Conservation (phyloP, 2,888 invertebrate species). For the Papilio gigon region DNA sequence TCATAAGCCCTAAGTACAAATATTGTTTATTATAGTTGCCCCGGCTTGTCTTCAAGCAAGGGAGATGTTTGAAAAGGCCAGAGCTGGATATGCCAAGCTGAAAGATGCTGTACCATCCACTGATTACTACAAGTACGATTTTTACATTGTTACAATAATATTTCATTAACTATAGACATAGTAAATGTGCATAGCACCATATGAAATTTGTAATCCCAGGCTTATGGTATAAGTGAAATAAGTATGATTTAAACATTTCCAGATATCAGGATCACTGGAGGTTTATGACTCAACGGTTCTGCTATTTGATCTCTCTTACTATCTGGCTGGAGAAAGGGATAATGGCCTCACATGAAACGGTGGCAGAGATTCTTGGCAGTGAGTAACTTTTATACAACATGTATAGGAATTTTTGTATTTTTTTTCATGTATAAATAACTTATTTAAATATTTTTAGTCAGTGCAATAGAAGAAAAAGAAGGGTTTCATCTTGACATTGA, state of each 20-base stretch:
- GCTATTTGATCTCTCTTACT: constrained; percentile 89
- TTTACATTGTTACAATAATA: not conserved
- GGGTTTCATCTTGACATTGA: constrained; percentile 95
- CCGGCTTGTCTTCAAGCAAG: constrained; percentile 85
- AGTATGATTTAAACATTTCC: constrained; percentile 32
- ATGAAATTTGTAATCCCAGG: too few relatives aligned
- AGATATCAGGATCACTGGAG: constrained; percentile 95
- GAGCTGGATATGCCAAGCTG: constrained; percentile 84
- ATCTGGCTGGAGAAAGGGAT: constrained; percentile 91
- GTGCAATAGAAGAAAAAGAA: constrained; percentile 83
- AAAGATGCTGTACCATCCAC: constrained; percentile 86
- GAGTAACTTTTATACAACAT: constrained; percentile 55
- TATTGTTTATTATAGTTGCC: constrained; percentile 73
- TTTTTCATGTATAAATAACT: not conserved
- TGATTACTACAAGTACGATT: constrained; percentile 88
- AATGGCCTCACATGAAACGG: constrained; percentile 87
- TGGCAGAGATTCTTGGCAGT: constrained; percentile 91
- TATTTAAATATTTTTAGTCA: constrained; percentile 78
- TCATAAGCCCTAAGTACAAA: not conserved
- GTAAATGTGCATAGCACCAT: too few relatives aligned
- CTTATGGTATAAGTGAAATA: too few relatives aligned
- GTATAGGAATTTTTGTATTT: too few relatives aligned
- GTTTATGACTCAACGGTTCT: constrained; percentile 89
- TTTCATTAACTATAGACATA: not conserved
- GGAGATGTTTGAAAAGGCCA: constrained; percentile 85